Evolutionary conservation across 2,888 invertebrate genomes (phyloP).

Genomic region (Dryocosmus kuriphilus): DNA sequence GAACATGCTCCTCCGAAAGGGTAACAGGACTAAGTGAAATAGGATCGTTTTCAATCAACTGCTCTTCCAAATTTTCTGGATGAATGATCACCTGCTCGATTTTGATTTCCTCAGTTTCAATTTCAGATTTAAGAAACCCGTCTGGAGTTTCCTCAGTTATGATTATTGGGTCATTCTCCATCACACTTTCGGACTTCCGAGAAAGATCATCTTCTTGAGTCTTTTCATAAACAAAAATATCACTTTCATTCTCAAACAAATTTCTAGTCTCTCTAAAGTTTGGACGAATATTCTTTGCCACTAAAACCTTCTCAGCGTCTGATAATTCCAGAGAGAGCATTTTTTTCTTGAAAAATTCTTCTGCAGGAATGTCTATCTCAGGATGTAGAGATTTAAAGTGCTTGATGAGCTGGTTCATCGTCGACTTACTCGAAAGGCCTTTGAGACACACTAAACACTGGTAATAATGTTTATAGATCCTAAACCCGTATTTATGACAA

Average conservation of each 20-base stretch:
- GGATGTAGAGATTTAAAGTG: not conserved
- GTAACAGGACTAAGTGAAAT: not conserved
- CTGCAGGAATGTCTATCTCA: not conserved
- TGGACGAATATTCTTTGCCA: not conserved
- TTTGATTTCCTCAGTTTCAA: not conserved
- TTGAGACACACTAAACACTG: not conserved
- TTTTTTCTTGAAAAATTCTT: not conserved
- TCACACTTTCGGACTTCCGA: not conserved
- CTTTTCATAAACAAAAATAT: not conserved
- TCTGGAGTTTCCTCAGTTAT: not conserved
- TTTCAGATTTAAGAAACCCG: not conserved
- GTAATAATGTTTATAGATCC: not conserved
- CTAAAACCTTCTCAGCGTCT: not conserved
- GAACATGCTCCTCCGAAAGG: not conserved
- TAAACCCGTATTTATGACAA: not conserved
- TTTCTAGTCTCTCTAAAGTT: not conserved
- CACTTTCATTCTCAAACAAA: not conserved
- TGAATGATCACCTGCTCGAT: not conserved
- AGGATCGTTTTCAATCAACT: not conserved
- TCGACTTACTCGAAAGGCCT: not conserved
- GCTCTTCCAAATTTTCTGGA: not conserved
- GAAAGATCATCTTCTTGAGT: not conserved
- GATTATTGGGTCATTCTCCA: not conserved
- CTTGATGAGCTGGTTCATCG: not conserved
- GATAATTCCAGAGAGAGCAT: not conserved